phyloP scores from a whole-genome alignment of 1,140 invertebrate genomes.

The honey bee (Apis mellifera) region Amel_HAv3.1 CM009932.2:14209001-14209500 shows the following conservation, averaged over 20 bases:
- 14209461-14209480: background rate
- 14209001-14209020: slow-evolving; percentile 14
- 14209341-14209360: slow-evolving; percentile 71
- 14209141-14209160: slow-evolving; percentile 74
- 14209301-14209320: slow-evolving; percentile 77
- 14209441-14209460: background rate
- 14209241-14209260: slow-evolving; percentile 79
- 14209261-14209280: slow-evolving; percentile 80
- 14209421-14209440: slow-evolving; percentile 43
- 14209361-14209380: slow-evolving; percentile 80
- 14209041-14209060: slow-evolving; percentile 29
- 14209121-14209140: slow-evolving; percentile 77
- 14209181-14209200: slow-evolving; percentile 79
- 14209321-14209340: slow-evolving; percentile 71
- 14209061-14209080: slow-evolving; percentile 66
- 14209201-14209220: slow-evolving; percentile 81
- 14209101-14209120: slow-evolving; percentile 78
- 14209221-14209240: slow-evolving; percentile 74
- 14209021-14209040: slow-evolving; percentile 40
- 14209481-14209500: background rate
- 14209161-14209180: slow-evolving; percentile 72
- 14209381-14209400: slow-evolving; percentile 82
- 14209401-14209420: slow-evolving; percentile 67
- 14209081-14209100: slow-evolving; percentile 74
- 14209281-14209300: slow-evolving; percentile 82